Base-by-base conservation (phyloP, 1,140 invertebrate species). In the Zaprionus tsacasi region DNA sequence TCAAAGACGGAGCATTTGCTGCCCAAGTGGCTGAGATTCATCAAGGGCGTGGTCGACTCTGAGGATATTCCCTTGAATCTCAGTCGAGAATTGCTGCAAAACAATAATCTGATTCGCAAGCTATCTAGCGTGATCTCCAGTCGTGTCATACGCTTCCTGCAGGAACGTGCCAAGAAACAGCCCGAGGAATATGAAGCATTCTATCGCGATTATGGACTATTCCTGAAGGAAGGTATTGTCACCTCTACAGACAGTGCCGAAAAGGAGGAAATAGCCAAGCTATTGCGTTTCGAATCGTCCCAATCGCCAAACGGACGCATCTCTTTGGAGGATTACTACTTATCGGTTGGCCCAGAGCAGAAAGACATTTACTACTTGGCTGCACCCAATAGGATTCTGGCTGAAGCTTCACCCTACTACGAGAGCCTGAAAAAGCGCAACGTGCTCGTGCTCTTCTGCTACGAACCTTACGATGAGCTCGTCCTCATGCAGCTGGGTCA, bases 1-100 rank as follows among this genome's bases (percentile, higher is more conserved):
- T 97, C 95, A 75, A 97, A 96, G 91, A 96, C 97, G 0, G 98
- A 98, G 70, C 96, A 98, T 89, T 95, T 99, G 73, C 93, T 99
- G 70, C 98, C 98, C 1, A 98, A 98, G 91, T 99, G 98, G 98
- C 93, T 99, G 54, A 93, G 98, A 82, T 99, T 99, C 93, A 93
- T 99, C 1, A 99, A 96, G 97, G 96, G 98, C 92, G 98, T 99
- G 27, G 97, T 99, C 8, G 98, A 99, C 93, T 99, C 97, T 6
- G 98, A 99, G 94, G 98, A 99, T 91, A 99, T 99, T 94, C 99
- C 98, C 10, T 94, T 99, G 17, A 99, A 99, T 95, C 94, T 99
- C 48, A 99, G 98, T 88, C 94, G 99, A 91, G 99, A 99, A 93
- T 93, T 99, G 45, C 93, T 99, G 13, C 99, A 99, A 93, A 98